Base-by-base conservation (phyloP, 2,888 invertebrate genomes). In the Lasioglossum calceatum region DNA sequence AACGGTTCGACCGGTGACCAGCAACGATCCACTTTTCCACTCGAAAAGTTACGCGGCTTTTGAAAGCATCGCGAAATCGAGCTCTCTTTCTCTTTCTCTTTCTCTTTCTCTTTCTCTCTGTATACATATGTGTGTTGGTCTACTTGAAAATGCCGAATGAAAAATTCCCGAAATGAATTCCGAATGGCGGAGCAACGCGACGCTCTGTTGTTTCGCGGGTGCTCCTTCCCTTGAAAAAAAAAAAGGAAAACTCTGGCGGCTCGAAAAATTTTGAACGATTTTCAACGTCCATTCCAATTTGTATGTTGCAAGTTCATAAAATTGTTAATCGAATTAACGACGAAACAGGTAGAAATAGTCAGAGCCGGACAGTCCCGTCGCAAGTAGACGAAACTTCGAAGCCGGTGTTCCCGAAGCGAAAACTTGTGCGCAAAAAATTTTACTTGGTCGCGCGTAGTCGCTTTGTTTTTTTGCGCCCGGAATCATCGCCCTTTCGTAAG, bases 341-440 rank as follows among this genome's bases (percentile, higher is more conserved):
- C 1, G 61, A 27, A 27, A 12, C 61, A 61, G 14, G 61, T 12
- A 61, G 61, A 14, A 61, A 27, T 27, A 14, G 61, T 14, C 14
- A 8, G 14, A 27, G 27, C 12, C 27, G 27, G 61, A 36, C 36
- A 32, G 67, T 32, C 7, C 32, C 67, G 67, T 67, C 7, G 8
- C 7, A 8, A 3, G 32, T 3, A 8, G 32, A 8, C 4, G 12
- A 12, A 61, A 67, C 36, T 67, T 67, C 67, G 32, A 16, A 19
- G 32, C 19, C 32, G 32, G 32, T 19, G 7, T 67, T 16, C 36
- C 67, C 23, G 67, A 7, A 67, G 61, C 36, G 19, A 19, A 19
- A 67, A 67, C 67, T 67, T 67, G 8, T 23, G 19, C 19, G 67
- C 67, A 67, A 67, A 67, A 67, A 67, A 36, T 67, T 67, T 67